Evolutionary conservation across 2,113 vertebrate species (phyloP).

Genomic region (Copsychus sechellarum): DNA sequence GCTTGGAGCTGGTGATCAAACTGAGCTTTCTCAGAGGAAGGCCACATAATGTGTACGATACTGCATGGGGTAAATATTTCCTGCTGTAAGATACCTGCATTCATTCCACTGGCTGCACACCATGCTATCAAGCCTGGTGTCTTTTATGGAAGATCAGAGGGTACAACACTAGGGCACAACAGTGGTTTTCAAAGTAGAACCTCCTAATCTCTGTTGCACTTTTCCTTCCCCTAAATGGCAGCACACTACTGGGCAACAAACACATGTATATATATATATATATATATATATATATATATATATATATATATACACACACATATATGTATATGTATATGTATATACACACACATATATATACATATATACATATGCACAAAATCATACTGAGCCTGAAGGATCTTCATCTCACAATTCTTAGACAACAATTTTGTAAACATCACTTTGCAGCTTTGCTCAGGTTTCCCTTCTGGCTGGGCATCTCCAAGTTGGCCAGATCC

Average conservation of each 20-base stretch:
- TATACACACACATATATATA: background rate
- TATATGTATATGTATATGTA: fast-evolving
- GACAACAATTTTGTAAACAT: background rate
- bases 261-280: fast-evolving
- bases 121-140: background rate
- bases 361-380: background rate
- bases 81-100: background rate
- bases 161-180: background rate
- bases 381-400: fast-evolving
- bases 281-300: background rate
- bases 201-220: background rate
- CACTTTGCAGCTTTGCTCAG: background rate
- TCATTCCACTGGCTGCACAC: background rate
- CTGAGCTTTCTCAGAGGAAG: background rate
- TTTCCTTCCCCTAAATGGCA: background rate
- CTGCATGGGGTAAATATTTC: background rate
- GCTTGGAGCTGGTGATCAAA: background rate
- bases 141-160: background rate
- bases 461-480: background rate
- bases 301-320: background rate
- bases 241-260: background rate
- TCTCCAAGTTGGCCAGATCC: background rate
- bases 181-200: background rate
- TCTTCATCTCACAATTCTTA: background rate
- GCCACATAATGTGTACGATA: background rate